Percentiles rank a stretch among this genome's conserved stretches.
These are phyloP conservation scores for Passer montanus DNA, from an alignment of 2,113 vertebrate species.

Conservation along the genomic window DNA sequence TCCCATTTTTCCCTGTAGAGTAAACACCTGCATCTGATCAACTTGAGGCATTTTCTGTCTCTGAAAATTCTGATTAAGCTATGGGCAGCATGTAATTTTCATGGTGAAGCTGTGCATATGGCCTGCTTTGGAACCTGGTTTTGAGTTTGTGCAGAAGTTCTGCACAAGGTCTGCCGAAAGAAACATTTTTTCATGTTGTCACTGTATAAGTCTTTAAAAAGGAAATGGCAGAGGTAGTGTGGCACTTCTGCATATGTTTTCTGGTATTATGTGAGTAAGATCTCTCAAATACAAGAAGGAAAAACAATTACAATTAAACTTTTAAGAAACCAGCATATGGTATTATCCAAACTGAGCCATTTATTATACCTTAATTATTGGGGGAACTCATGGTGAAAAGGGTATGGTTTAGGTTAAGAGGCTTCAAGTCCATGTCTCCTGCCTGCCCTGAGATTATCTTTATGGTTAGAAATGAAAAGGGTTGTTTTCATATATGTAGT, in stretches of 20 bases:
- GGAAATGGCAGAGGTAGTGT: neutral
- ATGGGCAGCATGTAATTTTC: neutral
- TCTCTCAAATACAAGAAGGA: neutral
- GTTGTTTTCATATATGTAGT: neutral
- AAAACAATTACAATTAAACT: neutral
- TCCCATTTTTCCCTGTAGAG: neutral
- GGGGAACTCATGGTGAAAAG: neutral
- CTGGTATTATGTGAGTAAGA: neutral
- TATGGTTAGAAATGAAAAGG: neutral
- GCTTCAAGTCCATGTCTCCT: neutral
- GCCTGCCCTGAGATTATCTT: neutral
- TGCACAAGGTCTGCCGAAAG: neutral
- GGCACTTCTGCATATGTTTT: neutral
- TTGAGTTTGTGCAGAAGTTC: neutral
- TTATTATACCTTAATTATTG: neutral
- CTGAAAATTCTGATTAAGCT: neutral
- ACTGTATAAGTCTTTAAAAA: neutral
- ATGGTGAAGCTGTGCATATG: neutral
- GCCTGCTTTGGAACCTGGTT: neutral
- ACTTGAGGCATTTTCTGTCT: neutral
- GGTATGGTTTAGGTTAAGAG: neutral
- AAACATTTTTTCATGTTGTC: accelerated
- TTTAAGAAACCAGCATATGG: neutral
- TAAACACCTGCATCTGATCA: neutral
- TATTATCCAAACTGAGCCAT: neutral